Conservation (phyloP, 2,888 invertebrate genomes). For the Augochlorella aurata region DNA sequence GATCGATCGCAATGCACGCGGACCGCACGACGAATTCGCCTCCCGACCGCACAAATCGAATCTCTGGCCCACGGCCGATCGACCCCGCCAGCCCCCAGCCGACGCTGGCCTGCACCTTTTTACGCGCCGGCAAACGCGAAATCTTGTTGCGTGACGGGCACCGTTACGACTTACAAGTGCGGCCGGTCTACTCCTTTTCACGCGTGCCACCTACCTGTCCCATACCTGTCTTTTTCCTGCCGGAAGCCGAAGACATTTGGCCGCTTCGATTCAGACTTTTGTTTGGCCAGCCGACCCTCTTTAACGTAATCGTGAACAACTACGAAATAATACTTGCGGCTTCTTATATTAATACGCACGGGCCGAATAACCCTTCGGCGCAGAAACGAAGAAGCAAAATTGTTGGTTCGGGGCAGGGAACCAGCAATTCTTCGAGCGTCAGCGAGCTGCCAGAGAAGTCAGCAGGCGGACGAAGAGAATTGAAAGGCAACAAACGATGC, state of each 20-base stretch:
- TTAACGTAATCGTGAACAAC: not conserved
- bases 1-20: slow-evolving; percentile 29
- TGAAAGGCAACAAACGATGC: not conserved
- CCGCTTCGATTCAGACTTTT: not conserved
- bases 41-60: slow-evolving; percentile 39
- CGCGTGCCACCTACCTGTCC: not conserved
- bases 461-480: not conserved
- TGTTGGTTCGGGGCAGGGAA: not conserved
- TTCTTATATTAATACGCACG: not conserved
- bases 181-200: not conserved
- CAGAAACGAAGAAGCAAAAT: not conserved
- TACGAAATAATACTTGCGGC: not conserved
- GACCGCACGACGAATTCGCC: slow-evolving; percentile 21
- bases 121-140: not conserved
- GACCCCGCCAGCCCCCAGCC: not conserved
- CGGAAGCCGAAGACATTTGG: not conserved
- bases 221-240: not conserved
- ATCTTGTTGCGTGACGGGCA: not conserved
- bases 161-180: not conserved
- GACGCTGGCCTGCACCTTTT: slow-evolving; percentile 6
- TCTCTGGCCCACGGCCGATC: slow-evolving; percentile 27
- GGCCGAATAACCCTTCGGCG: not conserved
- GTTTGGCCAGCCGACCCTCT: not conserved
- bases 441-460: not conserved
- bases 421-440: not conserved